Evolutionary conservation across 1,140 invertebrate species (phyloP), one percentile per base, ranked within the genome.

Genomic region (Choristoneura fumiferana): DNA sequence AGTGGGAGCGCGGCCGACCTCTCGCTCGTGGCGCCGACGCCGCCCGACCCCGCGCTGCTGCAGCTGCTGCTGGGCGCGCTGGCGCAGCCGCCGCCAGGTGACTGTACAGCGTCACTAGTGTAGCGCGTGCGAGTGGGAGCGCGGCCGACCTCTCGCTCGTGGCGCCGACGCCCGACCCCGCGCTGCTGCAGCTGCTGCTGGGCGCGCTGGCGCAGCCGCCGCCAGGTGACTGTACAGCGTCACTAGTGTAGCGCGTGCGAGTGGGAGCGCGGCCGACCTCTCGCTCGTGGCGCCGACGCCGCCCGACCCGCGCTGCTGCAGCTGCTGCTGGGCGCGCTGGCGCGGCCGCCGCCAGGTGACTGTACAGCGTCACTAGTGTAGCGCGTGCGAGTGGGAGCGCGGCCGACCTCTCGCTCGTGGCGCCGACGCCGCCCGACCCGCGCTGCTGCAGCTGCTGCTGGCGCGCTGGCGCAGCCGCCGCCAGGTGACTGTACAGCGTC

Each of bases 71-170:
- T 86, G 10, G n/a, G 60, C 38, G 75, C 71, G 0, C 49, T 87
- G 5, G 22, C 53, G 9, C 34, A 73, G 15, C 73, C 76, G 18
- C 74, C 77, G 0, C 60, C 71, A 14, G 75, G 80, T 84, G 60
- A 12, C 37, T 58, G n/a, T n/a, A n/a, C n/a, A n/a, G n/a, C n/a
- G n/a, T n/a, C n/a, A n/a, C n/a, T n/a, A n/a, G n/a, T n/a, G 67
- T 39, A 59, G 45, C 4, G 57, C 75, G 56, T 62, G 60, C 18
- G 84, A 84, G 63, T 76, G 72, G 72, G 43, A 85, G 43, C 76
- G 81, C 4, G 79, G 82, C 76, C 0, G 82, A 87, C 65, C 49
- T 84, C 59, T 78, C 84, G 57, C 71, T 87, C 22, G 70, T 79
- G 60, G 79, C 84, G 40, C 74, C 72, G 14, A 52, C 33, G 22